phyloP scores from a whole-genome alignment of 2,113 vertebrate species.

The Agelaius tricolor region DNA sequence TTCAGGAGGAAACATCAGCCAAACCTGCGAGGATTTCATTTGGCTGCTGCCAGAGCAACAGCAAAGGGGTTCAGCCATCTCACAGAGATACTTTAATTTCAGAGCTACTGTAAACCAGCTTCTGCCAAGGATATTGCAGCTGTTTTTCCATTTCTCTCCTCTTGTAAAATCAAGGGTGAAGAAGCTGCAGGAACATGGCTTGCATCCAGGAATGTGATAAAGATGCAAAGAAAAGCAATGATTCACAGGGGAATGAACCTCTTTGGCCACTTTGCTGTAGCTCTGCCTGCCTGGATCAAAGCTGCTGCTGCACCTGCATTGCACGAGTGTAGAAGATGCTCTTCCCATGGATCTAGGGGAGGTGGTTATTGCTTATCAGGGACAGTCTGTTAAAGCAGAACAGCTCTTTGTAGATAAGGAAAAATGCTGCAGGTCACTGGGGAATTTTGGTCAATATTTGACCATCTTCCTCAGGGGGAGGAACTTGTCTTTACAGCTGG shows the following conservation, averaged over 20 bases:
- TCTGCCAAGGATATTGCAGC: constrained; percentile 48
- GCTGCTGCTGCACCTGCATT: constrained; percentile 39
- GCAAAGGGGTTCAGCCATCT: not conserved
- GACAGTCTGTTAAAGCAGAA: not conserved
- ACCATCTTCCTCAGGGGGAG: not conserved
- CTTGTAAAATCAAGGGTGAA: constrained; percentile 21
- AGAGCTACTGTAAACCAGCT: not conserved
- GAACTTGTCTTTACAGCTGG: not conserved
- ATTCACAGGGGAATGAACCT: not conserved
- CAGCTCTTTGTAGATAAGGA: not conserved
- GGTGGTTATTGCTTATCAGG: not conserved
- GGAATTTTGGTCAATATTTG: not conserved
- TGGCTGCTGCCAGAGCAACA: not conserved
- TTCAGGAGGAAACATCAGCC: not conserved
- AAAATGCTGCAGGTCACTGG: not conserved
- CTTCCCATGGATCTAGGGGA: not conserved
- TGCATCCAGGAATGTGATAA: constrained; percentile 36
- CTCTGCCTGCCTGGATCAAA: constrained; percentile 23
- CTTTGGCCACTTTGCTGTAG: not conserved
- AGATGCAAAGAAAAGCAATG: not conserved
- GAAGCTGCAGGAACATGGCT: constrained; percentile 2
- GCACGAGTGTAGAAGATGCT: not conserved
- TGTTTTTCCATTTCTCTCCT: not conserved
- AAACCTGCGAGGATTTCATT: not conserved
- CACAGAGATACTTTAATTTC: not conserved